Percentiles rank a stretch among this genome's conserved stretches.
Conservation (phyloP, 2,888 invertebrate species). For the Bellardia pandia region DNA sequence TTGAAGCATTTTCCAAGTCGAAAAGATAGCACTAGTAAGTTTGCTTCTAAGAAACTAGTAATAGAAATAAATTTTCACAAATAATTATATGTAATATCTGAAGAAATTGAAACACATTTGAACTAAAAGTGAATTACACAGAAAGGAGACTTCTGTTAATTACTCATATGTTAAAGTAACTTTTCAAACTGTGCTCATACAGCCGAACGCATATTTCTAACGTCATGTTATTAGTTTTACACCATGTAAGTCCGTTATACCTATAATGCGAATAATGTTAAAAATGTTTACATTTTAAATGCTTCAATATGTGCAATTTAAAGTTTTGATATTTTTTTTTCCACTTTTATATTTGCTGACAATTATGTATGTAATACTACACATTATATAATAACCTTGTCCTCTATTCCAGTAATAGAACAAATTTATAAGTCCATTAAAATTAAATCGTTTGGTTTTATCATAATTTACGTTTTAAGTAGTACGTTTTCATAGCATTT, state of each 20-base stretch:
- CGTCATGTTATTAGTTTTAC: background rate
- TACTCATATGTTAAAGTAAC: background rate
- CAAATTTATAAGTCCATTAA: background rate
- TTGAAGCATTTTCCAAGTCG: background rate
- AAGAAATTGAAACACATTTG: too few species aligned
- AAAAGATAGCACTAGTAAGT: background rate
- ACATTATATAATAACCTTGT: conserved; percentile 8
- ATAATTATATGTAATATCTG: too few species aligned
- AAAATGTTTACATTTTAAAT: background rate
- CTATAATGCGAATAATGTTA: background rate
- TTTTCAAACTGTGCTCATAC: background rate
- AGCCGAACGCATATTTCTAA: background rate
- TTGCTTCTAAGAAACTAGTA: background rate
- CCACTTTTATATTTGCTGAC: background rate
- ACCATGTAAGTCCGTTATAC: background rate
- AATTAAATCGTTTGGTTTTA: background rate
- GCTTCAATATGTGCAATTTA: background rate
- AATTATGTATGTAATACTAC: background rate
- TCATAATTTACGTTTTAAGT: background rate
- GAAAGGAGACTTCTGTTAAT: too few species aligned
- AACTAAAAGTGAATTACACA: too few species aligned
- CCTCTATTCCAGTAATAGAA: background rate
- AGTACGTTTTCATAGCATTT: background rate
- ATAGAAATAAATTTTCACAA: too few species aligned
- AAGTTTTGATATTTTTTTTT: background rate